These are phyloP conservation scores for Acanthurus leucopareius DNA, from an alignment of 2,797 vertebrate genomes.

Conservation along the genomic window DNA sequence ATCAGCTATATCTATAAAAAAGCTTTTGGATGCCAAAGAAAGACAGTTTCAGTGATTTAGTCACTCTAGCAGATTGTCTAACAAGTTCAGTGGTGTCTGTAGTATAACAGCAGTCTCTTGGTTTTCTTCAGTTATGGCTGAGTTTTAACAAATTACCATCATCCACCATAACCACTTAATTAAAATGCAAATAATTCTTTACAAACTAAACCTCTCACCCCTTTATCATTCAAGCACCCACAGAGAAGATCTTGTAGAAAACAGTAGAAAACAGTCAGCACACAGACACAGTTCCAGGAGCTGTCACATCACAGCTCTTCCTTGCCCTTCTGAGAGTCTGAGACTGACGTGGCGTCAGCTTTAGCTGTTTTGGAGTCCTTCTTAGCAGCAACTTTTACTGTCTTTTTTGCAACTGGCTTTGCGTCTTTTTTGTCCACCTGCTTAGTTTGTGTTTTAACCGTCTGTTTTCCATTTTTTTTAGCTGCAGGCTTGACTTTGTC, in stretches of 20 bases:
- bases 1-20: not conserved
- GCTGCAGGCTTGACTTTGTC: conserved; percentile 57
- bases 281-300: conserved; percentile 7
- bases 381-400: conserved; percentile 61
- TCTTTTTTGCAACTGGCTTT: conserved; percentile 71
- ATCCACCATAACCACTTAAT: not conserved
- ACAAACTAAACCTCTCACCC: conserved; percentile 16
- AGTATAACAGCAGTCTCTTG: conserved; percentile 13
- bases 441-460: conserved; percentile 58
- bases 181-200: conserved; percentile 2
- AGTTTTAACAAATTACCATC: not conserved
- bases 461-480: conserved; percentile 53
- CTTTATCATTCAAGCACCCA: conserved; percentile 29
- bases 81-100: conserved; percentile 21
- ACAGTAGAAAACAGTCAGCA: conserved; percentile 27
- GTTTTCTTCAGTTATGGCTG: not conserved
- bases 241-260: conserved; percentile 46
- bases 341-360: conserved; percentile 15
- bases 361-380: conserved; percentile 56
- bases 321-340: conserved; percentile 72
- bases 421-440: conserved; percentile 51
- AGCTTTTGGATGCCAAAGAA: not conserved
- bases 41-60: conserved; percentile 18
- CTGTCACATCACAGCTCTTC: conserved; percentile 82
- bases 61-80: conserved; percentile 16